These are phyloP conservation scores for Aromia moschata DNA, from an alignment of 2,888 invertebrate genomes.

Conservation along the genomic window DNA sequence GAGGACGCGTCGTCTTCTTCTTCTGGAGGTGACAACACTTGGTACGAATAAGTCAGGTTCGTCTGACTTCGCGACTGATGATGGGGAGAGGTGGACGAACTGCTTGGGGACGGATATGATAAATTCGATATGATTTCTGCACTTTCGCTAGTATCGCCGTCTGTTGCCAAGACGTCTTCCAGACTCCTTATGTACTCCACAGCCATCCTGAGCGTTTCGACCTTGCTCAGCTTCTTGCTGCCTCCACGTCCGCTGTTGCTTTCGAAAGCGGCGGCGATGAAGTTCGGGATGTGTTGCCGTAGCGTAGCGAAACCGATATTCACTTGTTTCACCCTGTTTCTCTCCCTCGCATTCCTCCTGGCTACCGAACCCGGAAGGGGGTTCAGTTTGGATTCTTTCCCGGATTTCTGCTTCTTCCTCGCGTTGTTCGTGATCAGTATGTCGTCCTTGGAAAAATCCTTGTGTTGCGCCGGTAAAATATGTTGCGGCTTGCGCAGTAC, in stretches of 20 bases:
- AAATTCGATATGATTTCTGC: slow-evolving; percentile 49
- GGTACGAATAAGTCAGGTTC: slow-evolving; percentile 46
- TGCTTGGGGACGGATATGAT: slow-evolving; percentile 58
- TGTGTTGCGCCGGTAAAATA: slow-evolving; percentile 58
- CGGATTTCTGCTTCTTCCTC: slow-evolving; percentile 47
- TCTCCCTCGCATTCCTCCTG: slow-evolving; percentile 88
- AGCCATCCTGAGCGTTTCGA: slow-evolving; percentile 89
- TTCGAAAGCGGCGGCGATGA: slow-evolving; percentile 76
- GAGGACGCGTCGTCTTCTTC: slow-evolving; percentile 65
- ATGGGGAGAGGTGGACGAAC: slow-evolving; percentile 51
- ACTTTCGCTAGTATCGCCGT: slow-evolving; percentile 61
- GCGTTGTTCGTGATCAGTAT: slow-evolving; percentile 57
- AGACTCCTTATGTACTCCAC: slow-evolving; percentile 89
- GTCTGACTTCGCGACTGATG: slow-evolving; percentile 18
- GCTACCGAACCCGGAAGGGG: slow-evolving; percentile 85
- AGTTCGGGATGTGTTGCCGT: slow-evolving; percentile 85
- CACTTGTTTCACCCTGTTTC: slow-evolving; percentile 92
- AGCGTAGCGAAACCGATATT: slow-evolving; percentile 91
- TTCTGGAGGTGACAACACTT: slow-evolving; percentile 63
- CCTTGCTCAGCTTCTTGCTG: slow-evolving; percentile 85
- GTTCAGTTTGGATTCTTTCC: slow-evolving; percentile 52
- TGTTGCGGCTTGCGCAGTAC: slow-evolving; percentile 67
- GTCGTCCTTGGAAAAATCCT: slow-evolving; percentile 50
- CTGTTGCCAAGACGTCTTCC: slow-evolving; percentile 77
- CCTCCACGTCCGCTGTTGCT: slow-evolving; percentile 72